phyloP scores from a whole-genome alignment of 2,113 vertebrate species.

The Cichladusa arquata region DNA sequence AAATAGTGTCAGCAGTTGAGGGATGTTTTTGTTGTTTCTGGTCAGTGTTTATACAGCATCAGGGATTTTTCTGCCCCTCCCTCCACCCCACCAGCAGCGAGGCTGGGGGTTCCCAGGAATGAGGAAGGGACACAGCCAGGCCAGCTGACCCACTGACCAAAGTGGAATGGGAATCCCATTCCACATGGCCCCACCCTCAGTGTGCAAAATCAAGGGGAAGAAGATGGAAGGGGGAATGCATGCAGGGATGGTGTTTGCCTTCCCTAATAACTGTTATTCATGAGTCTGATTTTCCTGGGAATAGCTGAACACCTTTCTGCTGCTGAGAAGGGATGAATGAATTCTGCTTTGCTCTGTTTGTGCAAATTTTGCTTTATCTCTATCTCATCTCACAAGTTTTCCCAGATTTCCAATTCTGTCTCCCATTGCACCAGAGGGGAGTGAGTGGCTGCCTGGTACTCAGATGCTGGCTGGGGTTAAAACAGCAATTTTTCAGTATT shows the following conservation, averaged over 20 bases:
- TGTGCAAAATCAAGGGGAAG: neutral
- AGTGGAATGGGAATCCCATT: too few species aligned
- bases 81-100: fast-evolving
- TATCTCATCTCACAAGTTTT: neutral
- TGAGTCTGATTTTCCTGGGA: neutral
- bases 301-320: neutral
- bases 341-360: neutral
- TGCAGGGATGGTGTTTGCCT: neutral
- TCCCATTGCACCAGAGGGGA: neutral
- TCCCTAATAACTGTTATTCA: fast-evolving
- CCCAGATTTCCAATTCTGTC: neutral
- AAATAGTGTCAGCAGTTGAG: fast-evolving
- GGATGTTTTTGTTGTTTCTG: neutral
- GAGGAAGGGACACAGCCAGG: too few species aligned
- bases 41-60: neutral
- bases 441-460: neutral
- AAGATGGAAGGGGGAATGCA: fast-evolving
- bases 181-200: fast-evolving
- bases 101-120: neutral
- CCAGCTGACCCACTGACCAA: neutral
- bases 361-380: neutral
- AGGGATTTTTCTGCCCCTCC: neutral
- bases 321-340: neutral
- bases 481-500: neutral
- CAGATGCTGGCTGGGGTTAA: neutral